Base-by-base conservation (phyloP, 2,797 vertebrate species). In the Brotula barbata region DNA sequence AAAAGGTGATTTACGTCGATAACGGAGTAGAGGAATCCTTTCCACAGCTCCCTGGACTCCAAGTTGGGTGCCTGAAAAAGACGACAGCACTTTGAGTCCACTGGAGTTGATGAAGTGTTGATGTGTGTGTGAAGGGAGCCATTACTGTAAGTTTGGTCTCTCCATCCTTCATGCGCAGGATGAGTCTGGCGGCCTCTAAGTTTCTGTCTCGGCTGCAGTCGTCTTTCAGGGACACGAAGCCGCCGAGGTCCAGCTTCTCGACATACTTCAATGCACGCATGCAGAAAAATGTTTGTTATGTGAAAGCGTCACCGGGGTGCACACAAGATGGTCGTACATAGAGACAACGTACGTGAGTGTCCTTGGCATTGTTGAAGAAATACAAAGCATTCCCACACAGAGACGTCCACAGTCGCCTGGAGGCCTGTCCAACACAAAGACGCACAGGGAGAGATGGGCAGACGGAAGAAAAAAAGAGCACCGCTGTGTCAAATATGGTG, bases 31-130 rank as follows among this genome's bases (percentile, higher is more conserved):
- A 96, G 94, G 82, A 94, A 95, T 11, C 93, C 94, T 75, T 94
- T 93, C 95, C 95, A 96, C 80, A 95, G 82, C 76, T 96, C 94
- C n/a, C 91, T 90, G 0, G 85, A 88, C 69, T 96, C 94, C 77
- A 92, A 22, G 71, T 90, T 95, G 10, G 93, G 91, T 4, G 74
- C 90, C 95, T 95, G 57, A 45, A 47, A 72, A 52, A 71, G 3
- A 73, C 6, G 58, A 31, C 2, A 14, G 6, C 1, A 22, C 3
- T 22, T 62, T 33, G 15, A 71, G 7, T 49, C 2, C 14, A 37
- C 17, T n/a, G n/a, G n/a, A n/a, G n/a, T n/a, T 33, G 6, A 6
- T 33, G 31, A 6, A 11, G 11, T 8, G 10, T 21, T 2, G 40
- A 49, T 55, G 13, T 55, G 14, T 53, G 3, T 37, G 17, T 41